Base-by-base conservation (phyloP, 2,888 invertebrate species). In the Dynastes grantii region DNA sequence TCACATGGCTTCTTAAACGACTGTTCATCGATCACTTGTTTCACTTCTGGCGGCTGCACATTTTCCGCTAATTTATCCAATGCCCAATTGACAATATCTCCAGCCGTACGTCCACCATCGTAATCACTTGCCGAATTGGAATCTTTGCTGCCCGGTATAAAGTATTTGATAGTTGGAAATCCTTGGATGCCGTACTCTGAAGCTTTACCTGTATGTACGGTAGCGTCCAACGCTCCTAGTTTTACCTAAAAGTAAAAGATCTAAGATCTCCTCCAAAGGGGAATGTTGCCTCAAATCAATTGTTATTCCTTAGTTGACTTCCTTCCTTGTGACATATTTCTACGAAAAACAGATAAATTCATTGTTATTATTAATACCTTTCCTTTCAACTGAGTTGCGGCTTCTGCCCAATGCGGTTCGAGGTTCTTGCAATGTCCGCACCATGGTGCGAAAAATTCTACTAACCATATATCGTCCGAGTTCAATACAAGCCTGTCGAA, bases 371-470 rank as follows among this genome's bases (percentile, higher is more conserved):
- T 11, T 49, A 32, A 84, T 82, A 93, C 95, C 91, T 98, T 98
- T 85, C 98, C 99, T 90, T 97, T 98, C 27, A 99, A 92, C 87
- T 98, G 95, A 3, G 94, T 91, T 22, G 99, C 99, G 1, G 99
- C 99, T 86, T 95, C 93, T 11, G 95, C 96, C 98, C 98, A 99
- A 82, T 98, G 96, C 0, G 99, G 99, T 76, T 96, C 98, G 76
- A 99, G 90, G 87, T 95, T 97, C 90, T 99, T 98, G 90, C 98
- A 98, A 89, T 98, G 98, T 4, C 98, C 97, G 88, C 98, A 98
- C 96, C 98, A 98, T 0, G 97, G 97, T 5, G 99, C 99, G 89
- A 94, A 99, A 92, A 99, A 99, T 89, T 99, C 98, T 1, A 99
- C 97, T 83, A 99, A 90, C 98, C 98, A 99, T 88, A 98, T 92